These are phyloP conservation scores for Petrocephalus schoutedeni DNA, from an alignment of 2,797 vertebrate genomes.

Conservation along the genomic window DNA sequence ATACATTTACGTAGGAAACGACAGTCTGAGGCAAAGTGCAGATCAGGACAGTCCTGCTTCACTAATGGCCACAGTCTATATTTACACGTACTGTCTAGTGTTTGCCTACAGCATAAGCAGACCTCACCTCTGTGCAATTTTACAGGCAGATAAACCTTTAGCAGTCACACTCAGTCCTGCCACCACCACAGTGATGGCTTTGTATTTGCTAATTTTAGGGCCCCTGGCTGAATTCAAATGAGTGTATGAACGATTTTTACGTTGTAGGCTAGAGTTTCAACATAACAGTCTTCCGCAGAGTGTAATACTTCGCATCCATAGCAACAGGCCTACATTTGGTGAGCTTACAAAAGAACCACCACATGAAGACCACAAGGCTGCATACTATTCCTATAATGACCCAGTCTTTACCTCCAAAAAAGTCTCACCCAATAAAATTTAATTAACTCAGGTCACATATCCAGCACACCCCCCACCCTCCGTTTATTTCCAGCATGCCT, in stretches of 20 bases:
- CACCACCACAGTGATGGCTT: background rate
- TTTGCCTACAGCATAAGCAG: background rate
- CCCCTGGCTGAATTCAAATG: background rate
- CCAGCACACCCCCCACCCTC: slow-evolving; percentile 4
- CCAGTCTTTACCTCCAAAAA: background rate
- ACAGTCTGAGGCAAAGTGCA: background rate
- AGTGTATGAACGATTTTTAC: background rate
- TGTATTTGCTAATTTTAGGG: background rate
- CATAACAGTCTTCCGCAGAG: background rate
- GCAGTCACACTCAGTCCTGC: background rate
- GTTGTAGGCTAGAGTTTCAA: background rate
- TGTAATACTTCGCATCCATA: background rate
- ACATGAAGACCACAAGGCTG: background rate
- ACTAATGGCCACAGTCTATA: background rate
- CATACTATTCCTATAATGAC: background rate
- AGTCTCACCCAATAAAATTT: background rate
- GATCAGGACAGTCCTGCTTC: background rate
- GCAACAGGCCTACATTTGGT: background rate
- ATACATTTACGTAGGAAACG: no score
- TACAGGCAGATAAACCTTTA: background rate
- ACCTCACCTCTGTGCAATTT: background rate
- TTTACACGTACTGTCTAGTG: background rate
- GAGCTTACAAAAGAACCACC: background rate
- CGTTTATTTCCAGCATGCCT: slow-evolving; percentile 27
- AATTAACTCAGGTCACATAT: background rate